Evolutionary conservation across 1,140 invertebrate genomes (phyloP).

Genomic region (Sesamia nonagrioides): DNA sequence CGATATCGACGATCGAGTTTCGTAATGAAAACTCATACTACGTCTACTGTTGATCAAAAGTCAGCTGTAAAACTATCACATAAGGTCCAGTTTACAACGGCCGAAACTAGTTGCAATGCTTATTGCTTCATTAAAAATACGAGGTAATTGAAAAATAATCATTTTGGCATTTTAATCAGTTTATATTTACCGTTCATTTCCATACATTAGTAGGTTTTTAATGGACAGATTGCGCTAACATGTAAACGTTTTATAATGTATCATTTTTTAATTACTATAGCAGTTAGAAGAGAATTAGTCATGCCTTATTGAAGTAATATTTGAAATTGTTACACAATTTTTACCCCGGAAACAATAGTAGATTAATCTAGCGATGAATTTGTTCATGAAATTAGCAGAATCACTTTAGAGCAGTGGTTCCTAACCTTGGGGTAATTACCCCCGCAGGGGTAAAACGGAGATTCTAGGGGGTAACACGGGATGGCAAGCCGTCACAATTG

Average conservation of each 20-base stretch:
- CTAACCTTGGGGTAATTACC: no score
- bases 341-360: conserved; percentile 30
- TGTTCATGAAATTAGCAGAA: conserved; percentile 21
- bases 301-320: conserved; percentile 28
- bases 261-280: conserved; percentile 19
- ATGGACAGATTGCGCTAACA: conserved; percentile 27
- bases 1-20: no score
- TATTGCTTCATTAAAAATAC: conserved; percentile 19
- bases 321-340: conserved; percentile 32
- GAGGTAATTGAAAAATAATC: conserved; percentile 20
- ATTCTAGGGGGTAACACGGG: no score
- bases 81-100: conserved; percentile 12
- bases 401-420: conserved; percentile 3
- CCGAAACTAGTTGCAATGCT: background rate
- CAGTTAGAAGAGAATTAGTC: conserved; percentile 5
- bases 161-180: conserved; percentile 14
- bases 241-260: background rate
- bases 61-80: background rate
- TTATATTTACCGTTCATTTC: background rate
- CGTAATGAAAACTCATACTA: no score
- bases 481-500: no score
- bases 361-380: conserved; percentile 18
- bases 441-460: no score
- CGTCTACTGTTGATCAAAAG: no score
- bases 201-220: conserved; percentile 37